phyloP scores from a whole-genome alignment of 2,888 invertebrate species.

The Agrochola lota region DNA sequence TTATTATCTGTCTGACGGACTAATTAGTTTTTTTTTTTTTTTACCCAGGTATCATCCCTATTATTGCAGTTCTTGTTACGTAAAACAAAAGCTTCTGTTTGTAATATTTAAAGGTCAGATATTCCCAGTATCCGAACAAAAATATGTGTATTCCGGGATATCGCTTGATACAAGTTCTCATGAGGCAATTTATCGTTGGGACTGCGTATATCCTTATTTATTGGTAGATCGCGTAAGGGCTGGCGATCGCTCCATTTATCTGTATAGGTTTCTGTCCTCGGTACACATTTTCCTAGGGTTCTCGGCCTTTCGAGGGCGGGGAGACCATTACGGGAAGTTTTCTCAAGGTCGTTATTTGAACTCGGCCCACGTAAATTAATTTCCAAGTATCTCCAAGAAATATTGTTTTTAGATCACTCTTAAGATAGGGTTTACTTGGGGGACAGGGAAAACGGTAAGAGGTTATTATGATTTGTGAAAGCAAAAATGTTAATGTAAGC shows the following conservation, averaged over 20 bases:
- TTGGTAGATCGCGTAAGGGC: conserved; percentile 67
- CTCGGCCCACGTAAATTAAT: conserved; percentile 50
- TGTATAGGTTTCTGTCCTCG: conserved; percentile 50
- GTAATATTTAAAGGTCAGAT: conserved; percentile 44
- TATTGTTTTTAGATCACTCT: conserved; percentile 58
- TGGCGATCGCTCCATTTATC: conserved; percentile 66
- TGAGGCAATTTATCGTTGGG: conserved; percentile 66
- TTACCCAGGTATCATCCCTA: too few species aligned
- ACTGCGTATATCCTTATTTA: conserved; percentile 70
- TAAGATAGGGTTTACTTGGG: conserved; percentile 45
- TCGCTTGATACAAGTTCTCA: conserved; percentile 65
- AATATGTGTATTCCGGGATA: conserved; percentile 60
- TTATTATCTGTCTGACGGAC: too few species aligned
- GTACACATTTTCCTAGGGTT: conserved; percentile 45
- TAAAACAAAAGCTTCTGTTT: conserved; percentile 14
- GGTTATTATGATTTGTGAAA: conserved; percentile 37
- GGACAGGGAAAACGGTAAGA: conserved; percentile 27
- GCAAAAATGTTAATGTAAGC: conserved; percentile 38
- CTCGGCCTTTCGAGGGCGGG: conserved; percentile 17
- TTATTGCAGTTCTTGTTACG: conserved; percentile 4
- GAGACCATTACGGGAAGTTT: conserved; percentile 55
- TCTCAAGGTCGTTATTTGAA: conserved; percentile 36
- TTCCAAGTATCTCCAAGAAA: conserved; percentile 54
- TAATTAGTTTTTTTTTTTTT: too few species aligned
- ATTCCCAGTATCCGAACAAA: conserved; percentile 32